Evolutionary conservation across 2,888 invertebrate species (phyloP).

Genomic region (Marronus borbonicus): DNA sequence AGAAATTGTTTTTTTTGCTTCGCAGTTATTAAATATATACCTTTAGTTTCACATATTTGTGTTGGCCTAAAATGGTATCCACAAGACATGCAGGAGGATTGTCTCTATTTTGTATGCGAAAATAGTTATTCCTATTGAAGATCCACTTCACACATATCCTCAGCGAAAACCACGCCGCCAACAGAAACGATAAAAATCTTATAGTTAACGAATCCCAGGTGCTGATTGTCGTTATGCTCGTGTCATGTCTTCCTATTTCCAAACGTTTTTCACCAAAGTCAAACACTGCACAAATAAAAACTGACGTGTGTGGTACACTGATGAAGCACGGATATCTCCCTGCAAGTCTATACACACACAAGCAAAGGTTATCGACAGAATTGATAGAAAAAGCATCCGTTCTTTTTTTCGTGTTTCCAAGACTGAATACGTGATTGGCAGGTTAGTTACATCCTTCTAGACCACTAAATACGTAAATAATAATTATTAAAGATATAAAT

Average conservation of each 20-base stretch:
- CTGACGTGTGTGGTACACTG: conserved; percentile 27
- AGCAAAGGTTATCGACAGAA: conserved; percentile 28
- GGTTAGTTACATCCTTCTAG: neutral
- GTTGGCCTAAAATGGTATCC: conserved; percentile 75
- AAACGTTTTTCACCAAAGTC: conserved; percentile 6
- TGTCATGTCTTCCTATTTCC: conserved; percentile 47
- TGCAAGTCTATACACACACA: conserved; percentile 9
- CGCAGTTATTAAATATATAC: conserved; percentile 65
- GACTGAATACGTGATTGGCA: neutral
- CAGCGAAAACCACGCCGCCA: conserved; percentile 72
- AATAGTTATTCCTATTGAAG: conserved; percentile 71
- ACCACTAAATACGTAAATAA: neutral
- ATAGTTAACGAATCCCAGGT: conserved; percentile 70
- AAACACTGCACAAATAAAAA: conserved; percentile 31
- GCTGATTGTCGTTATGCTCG: conserved; percentile 71
- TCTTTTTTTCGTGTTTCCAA: neutral
- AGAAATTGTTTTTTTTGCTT: neutral
- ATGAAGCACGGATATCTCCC: neutral
- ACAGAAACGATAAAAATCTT: conserved; percentile 71
- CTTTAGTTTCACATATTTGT: conserved; percentile 78
- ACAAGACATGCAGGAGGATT: conserved; percentile 76
- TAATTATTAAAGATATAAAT: neutral
- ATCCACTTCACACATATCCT: conserved; percentile 71
- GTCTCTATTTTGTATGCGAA: conserved; percentile 70
- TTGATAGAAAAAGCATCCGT: conserved; percentile 2